Evolutionary conservation across 2,888 invertebrate genomes (phyloP), one percentile per base, ranked within the genome.

Genomic region (Agrochola litura): DNA sequence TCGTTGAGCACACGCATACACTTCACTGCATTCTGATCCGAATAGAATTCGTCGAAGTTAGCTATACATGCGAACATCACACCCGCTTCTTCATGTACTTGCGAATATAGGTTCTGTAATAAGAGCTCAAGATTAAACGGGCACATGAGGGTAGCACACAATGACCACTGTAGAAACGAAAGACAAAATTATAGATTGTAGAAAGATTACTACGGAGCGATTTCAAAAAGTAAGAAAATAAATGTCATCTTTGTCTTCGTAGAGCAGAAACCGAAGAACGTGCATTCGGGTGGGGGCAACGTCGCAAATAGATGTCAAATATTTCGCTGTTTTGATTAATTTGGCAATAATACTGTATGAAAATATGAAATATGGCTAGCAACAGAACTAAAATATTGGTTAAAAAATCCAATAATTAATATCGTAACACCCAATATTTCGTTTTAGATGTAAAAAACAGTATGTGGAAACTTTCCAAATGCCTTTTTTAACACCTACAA

Each of bases 31-130:
- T 99, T 99, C 97, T 99, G 99, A 95, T 99, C 99, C 1, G 99
- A 99, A 97, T 99, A 99, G 95, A 99, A 99, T 95, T 99, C 99
- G 82, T 99, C 98, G 95, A 99, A 99, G 96, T 99, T 99, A 6
- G 99, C 99, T 88, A 99, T 99, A 77, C 99, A 99, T 14, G 99
- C 99, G 95, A 99, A 99, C 98, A 99, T 98, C 4, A 99, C 99
- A 61, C 99, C 99, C 5, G 98, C 99, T 93, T 98, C 98, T 85
- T 98, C 98, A 77, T 98, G 98, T 83, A 98, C 98, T 92, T 98
- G 98, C 0, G 98, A 98, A 92, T 98, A 98, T 77, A 98, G 94
- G 93, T 98, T 98, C 98, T 98, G 46, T 37, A 73, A 74, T n/a
- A 22, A 46, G 22, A 46, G 10, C 12, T 30, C 25, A 54, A 41